Evolutionary conservation across 1,140 invertebrate genomes (phyloP).

Genomic region (Microplitis mediator): DNA sequence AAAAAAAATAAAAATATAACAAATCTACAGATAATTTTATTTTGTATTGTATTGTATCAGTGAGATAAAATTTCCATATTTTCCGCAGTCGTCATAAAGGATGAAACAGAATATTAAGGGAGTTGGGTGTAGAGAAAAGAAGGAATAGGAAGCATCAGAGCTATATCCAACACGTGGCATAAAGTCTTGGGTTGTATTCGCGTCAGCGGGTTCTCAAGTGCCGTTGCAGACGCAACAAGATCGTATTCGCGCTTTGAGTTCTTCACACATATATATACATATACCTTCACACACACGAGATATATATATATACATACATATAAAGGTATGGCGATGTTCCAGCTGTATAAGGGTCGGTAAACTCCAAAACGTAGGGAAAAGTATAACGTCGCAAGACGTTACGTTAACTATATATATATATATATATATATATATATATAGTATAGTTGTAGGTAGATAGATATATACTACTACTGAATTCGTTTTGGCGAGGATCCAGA

Average conservation of each 20-base stretch:
- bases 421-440: neutral
- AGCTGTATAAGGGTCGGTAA: slow-evolving; percentile 7
- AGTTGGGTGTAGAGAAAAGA: neutral
- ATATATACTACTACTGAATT: neutral
- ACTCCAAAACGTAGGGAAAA: neutral
- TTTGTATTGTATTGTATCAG: too few species aligned
- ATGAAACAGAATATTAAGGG: too few species aligned
- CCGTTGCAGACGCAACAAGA: slow-evolving; percentile 27
- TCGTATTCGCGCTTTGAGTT: slow-evolving; percentile 21
- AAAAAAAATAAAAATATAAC: too few species aligned
- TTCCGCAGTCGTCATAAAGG: too few species aligned
- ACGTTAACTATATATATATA: neutral
- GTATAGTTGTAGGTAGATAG: neutral
- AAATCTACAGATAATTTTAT: too few species aligned
- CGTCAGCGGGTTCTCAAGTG: slow-evolving; percentile 29
- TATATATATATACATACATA: neutral
- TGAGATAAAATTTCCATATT: too few species aligned
- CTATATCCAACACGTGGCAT: slow-evolving; percentile 3
- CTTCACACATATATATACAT: too few species aligned
- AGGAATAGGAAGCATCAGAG: neutral
- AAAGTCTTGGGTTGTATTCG: slow-evolving; percentile 9
- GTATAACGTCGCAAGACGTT: slow-evolving; percentile 16
- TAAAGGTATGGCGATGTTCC: neutral
- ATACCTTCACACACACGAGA: too few species aligned
- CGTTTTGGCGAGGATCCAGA: slow-evolving; percentile 24